Evolutionary conservation across 2,888 invertebrate species (phyloP).

Genomic region (Trichacis sp.): DNA sequence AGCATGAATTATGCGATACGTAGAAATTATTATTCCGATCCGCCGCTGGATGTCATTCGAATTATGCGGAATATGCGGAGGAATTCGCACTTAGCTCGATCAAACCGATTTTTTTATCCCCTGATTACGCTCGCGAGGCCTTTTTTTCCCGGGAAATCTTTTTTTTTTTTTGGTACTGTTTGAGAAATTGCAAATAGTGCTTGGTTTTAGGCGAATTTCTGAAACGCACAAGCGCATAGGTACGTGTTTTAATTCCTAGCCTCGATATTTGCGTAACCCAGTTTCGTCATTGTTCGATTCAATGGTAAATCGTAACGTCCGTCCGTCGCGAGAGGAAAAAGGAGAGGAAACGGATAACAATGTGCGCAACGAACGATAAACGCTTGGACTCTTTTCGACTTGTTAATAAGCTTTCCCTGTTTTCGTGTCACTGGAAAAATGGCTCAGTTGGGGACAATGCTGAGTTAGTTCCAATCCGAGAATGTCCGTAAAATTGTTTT

Average conservation of each 20-base stretch:
- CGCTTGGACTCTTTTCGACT: too few species aligned
- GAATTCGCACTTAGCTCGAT: background rate
- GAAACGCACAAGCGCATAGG: constrained; percentile 33
- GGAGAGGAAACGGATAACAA: constrained; percentile 36
- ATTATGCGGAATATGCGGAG: constrained; percentile 19
- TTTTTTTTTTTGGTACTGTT: too few species aligned
- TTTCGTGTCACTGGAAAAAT: too few species aligned
- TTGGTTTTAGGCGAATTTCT: constrained; percentile 24
- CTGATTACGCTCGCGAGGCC: too few species aligned
- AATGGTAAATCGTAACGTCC: constrained; percentile 64
- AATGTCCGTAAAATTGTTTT: too few species aligned
- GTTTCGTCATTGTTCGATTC: constrained; percentile 67
- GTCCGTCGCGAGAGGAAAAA: constrained; percentile 49
- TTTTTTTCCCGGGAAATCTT: too few species aligned
- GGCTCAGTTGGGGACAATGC: too few species aligned
- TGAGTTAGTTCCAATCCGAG: too few species aligned
- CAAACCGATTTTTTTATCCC: background rate
- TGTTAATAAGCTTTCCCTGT: too few species aligned
- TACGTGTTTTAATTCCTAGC: constrained; percentile 64
- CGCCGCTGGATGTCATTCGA: constrained; percentile 19
- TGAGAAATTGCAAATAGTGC: too few species aligned
- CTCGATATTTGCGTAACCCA: constrained; percentile 68
- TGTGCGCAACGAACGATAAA: constrained; percentile 41
- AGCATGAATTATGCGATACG: constrained; percentile 31
- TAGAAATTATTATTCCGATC: constrained; percentile 27